phyloP scores from a whole-genome alignment of 2,113 vertebrate species.

The Willisornis vidua region DNA sequence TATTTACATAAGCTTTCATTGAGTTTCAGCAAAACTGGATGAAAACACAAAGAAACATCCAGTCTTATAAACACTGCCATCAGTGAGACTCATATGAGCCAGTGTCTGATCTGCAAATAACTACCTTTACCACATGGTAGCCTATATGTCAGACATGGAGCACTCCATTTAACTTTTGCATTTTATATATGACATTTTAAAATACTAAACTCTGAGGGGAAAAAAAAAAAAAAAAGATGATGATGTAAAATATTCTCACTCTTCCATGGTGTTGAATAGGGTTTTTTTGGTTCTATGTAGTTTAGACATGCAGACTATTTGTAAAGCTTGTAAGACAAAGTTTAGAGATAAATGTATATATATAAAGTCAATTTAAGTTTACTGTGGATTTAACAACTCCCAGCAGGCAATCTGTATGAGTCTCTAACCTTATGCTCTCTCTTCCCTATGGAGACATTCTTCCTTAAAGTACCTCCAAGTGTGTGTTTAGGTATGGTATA shows the following conservation, averaged over 20 bases:
- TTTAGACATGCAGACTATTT: neutral
- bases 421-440: neutral
- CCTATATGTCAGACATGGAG: neutral
- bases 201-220: neutral
- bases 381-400: neutral
- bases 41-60: neutral
- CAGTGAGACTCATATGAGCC: neutral
- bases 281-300: neutral
- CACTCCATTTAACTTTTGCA: neutral
- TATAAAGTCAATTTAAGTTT: neutral
- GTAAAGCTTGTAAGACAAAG: neutral
- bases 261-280: neutral
- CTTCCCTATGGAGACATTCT: neutral
- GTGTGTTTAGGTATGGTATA: neutral
- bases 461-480: neutral
- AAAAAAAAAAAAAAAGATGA: neutral
- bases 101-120: neutral
- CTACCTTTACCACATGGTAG: accelerated
- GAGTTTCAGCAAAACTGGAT: neutral
- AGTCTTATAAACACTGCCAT: neutral
- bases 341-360: neutral
- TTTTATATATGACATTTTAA: neutral
- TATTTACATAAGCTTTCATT: neutral
- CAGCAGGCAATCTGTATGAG: neutral
- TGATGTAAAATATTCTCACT: neutral